Conservation (phyloP, 2,888 invertebrate species). For the Tiliacea citrago region DNA sequence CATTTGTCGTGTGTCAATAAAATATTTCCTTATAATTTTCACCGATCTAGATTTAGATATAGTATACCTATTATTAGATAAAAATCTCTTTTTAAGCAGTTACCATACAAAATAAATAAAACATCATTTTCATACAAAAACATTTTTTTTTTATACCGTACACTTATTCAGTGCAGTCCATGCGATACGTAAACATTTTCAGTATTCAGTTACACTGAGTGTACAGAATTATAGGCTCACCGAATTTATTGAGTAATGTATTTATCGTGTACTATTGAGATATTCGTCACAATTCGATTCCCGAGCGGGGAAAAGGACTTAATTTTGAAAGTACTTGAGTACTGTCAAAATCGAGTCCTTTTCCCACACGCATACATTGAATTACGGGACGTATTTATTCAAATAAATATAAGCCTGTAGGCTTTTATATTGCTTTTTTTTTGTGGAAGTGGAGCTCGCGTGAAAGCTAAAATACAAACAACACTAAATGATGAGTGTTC, state of each 20-base stretch:
- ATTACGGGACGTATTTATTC: neutral
- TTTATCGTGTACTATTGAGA: constrained; percentile 7
- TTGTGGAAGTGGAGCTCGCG: neutral
- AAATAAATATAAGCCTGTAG: neutral
- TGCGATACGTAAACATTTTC: neutral
- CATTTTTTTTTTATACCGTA: neutral
- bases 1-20: no score
- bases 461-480: neutral
- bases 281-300: constrained; percentile 7
- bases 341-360: neutral
- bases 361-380: neutral
- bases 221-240: constrained; percentile 1
- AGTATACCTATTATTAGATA: no score
- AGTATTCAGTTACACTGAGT: neutral
- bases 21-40: no score
- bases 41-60: no score
- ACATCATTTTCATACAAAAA: neutral
- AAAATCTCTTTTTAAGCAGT: no score
- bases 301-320: neutral
- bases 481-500: neutral
- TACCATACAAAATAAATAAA: no score
- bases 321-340: neutral
- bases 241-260: constrained; percentile 2
- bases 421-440: neutral
- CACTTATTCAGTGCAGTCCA: no score